Percentiles rank a stretch among this genome's conserved stretches.
phyloP scores from a whole-genome alignment of 2,113 vertebrate genomes.

The Nothocercus nigrocapillus region DNA sequence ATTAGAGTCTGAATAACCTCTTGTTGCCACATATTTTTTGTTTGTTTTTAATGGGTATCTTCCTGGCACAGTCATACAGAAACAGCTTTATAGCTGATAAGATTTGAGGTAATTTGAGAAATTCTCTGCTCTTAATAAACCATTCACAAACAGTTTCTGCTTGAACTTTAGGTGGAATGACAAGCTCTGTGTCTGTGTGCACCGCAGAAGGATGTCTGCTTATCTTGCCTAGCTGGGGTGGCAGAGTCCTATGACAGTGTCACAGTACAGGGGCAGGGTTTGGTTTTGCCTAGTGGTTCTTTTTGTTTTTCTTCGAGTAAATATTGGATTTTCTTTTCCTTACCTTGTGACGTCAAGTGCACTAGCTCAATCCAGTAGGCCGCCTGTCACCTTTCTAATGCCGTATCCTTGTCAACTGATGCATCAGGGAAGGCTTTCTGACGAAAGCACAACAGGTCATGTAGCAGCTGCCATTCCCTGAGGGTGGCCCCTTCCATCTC shows the following conservation, averaged over 20 bases:
- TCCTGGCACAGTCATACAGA: neutral
- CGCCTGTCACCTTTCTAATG: neutral
- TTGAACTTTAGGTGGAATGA: neutral
- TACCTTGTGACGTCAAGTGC: neutral
- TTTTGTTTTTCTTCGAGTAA: neutral
- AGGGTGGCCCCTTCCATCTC: neutral
- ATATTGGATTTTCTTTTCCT: fast-evolving
- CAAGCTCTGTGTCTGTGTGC: neutral
- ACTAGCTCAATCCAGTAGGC: neutral
- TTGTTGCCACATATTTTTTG: fast-evolving
- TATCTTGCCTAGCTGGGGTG: neutral
- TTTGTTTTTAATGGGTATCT: neutral
- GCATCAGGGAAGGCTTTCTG: neutral
- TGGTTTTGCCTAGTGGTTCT: neutral
- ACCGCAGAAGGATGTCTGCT: neutral
- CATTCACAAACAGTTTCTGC: neutral
- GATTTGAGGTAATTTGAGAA: neutral
- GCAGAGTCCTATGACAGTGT: neutral
- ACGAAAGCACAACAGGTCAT: neutral
- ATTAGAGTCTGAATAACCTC: neutral
- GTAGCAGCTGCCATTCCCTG: neutral
- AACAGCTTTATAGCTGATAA: neutral
- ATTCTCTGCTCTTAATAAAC: neutral
- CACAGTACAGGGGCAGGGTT: neutral
- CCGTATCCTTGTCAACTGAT: neutral